These are phyloP conservation scores for Pachycephus smyrnensis DNA, from an alignment of 2,888 invertebrate genomes.

Conservation along the genomic window DNA sequence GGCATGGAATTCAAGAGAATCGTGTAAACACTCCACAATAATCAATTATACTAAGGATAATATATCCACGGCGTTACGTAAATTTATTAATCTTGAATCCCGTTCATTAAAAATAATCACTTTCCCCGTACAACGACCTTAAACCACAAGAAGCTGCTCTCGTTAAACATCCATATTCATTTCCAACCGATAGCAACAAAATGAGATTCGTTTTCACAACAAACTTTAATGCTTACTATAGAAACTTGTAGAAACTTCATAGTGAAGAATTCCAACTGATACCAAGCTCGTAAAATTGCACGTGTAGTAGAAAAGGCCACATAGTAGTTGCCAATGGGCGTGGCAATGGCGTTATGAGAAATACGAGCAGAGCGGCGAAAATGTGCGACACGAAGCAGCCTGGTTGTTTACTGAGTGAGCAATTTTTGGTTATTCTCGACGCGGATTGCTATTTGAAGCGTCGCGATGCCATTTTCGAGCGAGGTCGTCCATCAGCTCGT, in stretches of 20 bases:
- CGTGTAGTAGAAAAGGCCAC: not conserved
- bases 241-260: not conserved
- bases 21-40: not conserved
- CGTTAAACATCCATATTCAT: not conserved
- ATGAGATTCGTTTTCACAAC: not conserved
- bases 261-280: not conserved
- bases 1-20: not conserved
- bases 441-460: slow-evolving; percentile 44
- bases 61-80: not conserved
- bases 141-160: not conserved
- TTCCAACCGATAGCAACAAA: not conserved
- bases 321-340: not conserved
- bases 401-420: slow-evolving; percentile 5
- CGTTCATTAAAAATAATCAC: not conserved
- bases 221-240: not conserved
- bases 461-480: slow-evolving; percentile 33
- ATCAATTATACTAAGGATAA: no score
- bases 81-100: not conserved
- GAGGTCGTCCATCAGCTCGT: slow-evolving; percentile 17
- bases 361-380: not conserved
- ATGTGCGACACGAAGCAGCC: not conserved
- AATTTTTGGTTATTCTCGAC: slow-evolving; percentile 4
- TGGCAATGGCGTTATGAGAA: not conserved
- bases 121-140: not conserved
- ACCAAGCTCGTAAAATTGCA: not conserved